phyloP scores from a whole-genome alignment of 2,113 vertebrate genomes.

The Canis aureus region DNA sequence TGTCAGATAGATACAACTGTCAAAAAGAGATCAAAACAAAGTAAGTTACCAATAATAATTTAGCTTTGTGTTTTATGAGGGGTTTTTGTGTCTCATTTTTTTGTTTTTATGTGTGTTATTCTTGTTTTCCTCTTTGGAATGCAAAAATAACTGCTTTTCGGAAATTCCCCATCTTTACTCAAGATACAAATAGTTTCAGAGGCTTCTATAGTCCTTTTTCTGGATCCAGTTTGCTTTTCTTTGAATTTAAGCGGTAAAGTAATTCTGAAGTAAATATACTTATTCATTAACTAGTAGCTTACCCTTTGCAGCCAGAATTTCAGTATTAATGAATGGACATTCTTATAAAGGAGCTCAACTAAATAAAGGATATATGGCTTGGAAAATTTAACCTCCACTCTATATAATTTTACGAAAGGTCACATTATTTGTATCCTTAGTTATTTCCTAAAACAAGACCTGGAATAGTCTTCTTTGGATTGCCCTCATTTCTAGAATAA shows the following conservation, averaged over 20 bases:
- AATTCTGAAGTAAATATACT: background rate
- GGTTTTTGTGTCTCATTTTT: background rate
- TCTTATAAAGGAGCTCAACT: background rate
- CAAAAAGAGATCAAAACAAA: conserved; percentile 11
- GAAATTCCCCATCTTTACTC: background rate
- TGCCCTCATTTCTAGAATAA: background rate
- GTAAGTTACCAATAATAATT: background rate
- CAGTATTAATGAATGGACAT: background rate
- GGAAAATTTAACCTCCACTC: background rate
- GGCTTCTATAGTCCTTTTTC: background rate
- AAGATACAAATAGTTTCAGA: background rate
- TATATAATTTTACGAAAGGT: background rate
- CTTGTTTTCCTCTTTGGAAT: background rate
- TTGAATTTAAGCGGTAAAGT: background rate
- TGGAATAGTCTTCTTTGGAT: background rate
- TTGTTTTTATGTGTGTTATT: background rate
- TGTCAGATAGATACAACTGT: background rate
- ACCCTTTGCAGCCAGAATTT: background rate
- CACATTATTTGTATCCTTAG: background rate
- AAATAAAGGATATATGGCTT: background rate
- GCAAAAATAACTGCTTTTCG: background rate
- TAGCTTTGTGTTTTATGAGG: background rate
- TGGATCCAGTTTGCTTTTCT: background rate
- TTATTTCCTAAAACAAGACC: background rate
- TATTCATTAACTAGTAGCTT: background rate